phyloP scores from a whole-genome alignment of 2,113 vertebrate genomes.

The Odocoileus hemionus region DNA sequence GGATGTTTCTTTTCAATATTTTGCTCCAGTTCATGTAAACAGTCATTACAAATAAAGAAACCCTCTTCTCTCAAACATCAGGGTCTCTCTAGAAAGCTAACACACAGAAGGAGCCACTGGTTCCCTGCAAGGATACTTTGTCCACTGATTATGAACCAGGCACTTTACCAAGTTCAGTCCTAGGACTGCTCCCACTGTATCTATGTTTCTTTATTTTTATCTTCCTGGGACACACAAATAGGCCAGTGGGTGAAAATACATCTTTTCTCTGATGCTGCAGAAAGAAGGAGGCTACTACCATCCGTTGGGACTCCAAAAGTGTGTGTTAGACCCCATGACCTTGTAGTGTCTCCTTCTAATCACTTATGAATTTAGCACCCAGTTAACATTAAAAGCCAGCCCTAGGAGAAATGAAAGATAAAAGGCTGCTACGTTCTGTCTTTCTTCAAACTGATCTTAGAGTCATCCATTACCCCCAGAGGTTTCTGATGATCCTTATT shows the following conservation, averaged over 20 bases:
- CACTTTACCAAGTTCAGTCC: not conserved
- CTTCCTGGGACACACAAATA: not conserved
- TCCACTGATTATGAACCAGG: constrained; percentile 4
- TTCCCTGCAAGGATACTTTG: not conserved
- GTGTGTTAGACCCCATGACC: not conserved
- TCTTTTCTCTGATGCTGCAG: not conserved
- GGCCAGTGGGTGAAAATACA: not conserved
- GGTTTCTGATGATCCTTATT: not conserved
- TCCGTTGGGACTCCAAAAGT: not conserved
- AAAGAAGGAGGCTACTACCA: not conserved
- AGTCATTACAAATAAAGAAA: not conserved
- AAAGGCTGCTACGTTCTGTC: not conserved
- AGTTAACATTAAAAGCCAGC: constrained; percentile 15
- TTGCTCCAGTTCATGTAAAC: constrained; percentile 22
- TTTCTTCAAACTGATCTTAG: constrained; percentile 27
- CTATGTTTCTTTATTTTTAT: constrained; percentile 1
- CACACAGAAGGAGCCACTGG: not conserved
- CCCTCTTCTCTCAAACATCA: not conserved
- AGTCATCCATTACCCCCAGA: not conserved
- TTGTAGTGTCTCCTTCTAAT: not conserved
- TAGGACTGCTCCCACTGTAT: not conserved
- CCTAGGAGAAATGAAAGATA: not conserved
- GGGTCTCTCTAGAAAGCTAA: not conserved
- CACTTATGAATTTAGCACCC: not conserved
- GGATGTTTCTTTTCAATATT: constrained; percentile 24